phyloP scores from a whole-genome alignment of 2,797 vertebrate species.

The Argya squamiceps region DNA sequence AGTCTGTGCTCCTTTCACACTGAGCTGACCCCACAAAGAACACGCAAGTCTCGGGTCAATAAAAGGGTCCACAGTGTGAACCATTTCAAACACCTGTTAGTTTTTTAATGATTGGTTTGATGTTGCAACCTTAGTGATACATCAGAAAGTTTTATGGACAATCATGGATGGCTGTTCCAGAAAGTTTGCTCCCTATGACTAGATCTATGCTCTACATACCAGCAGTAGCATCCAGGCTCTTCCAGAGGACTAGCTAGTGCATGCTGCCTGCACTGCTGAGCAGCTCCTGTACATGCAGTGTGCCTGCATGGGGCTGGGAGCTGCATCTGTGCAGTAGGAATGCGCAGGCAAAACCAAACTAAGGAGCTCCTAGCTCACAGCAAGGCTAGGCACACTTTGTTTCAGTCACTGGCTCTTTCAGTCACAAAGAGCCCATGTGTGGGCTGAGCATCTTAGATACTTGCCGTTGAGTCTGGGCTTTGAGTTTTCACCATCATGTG shows the following conservation, averaged over 20 bases:
- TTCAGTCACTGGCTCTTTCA: rapidly evolving
- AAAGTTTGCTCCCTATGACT: background rate
- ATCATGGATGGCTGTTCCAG: background rate
- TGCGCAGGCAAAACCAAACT: background rate
- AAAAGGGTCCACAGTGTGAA: background rate
- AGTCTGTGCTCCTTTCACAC: background rate
- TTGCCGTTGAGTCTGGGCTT: background rate
- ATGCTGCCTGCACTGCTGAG: background rate
- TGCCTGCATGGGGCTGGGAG: background rate
- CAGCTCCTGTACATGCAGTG: background rate
- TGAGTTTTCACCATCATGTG: background rate
- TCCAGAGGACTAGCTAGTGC: background rate
- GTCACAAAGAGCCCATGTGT: background rate
- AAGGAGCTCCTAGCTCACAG: background rate
- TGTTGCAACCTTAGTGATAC: background rate
- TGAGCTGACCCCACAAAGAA: background rate
- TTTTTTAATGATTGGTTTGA: background rate
- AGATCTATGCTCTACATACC: background rate
- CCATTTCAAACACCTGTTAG: background rate
- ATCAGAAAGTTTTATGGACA: background rate
- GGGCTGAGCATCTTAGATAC: background rate
- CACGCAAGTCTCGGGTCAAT: background rate
- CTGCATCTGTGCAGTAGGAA: background rate
- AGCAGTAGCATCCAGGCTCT: background rate
- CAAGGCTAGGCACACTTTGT: background rate